These are phyloP conservation scores for Catostylus mosaicus DNA, from an alignment of 30 jellyfish, hydroid and myxozoan genomes.

Conservation along the genomic window DNA sequence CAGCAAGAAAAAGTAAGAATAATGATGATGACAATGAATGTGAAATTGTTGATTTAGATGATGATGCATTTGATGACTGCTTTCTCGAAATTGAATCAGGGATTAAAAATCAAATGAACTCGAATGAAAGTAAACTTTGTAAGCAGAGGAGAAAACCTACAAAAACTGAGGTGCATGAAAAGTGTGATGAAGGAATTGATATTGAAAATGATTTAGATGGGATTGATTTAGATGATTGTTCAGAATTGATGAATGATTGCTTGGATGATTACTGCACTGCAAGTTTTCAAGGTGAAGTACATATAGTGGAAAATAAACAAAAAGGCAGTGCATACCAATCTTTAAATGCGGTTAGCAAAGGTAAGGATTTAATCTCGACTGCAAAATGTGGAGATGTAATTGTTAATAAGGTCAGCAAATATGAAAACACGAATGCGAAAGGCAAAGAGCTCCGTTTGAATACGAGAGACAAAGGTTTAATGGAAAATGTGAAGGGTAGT, in stretches of 20 bases:
- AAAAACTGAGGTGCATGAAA: background rate
- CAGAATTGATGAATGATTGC: slow-evolving; percentile 6
- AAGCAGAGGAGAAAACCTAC: background rate
- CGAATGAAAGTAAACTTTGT: background rate
- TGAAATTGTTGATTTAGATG: background rate
- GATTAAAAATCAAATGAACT: background rate
- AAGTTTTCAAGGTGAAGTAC: no score
- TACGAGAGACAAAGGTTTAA: background rate
- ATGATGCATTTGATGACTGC: no score
- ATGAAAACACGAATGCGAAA: background rate
- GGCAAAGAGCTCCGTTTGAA: background rate
- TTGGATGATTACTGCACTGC: no score
- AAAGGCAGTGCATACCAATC: no score
- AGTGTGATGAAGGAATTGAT: background rate
- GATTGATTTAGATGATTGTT: slow-evolving; percentile 39
- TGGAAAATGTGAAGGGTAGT: no score
- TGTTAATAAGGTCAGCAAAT: background rate
- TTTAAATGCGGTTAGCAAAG: no score
- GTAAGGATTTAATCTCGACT: background rate
- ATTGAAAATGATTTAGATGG: slow-evolving; percentile 30
- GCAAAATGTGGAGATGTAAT: background rate
- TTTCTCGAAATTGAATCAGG: background rate
- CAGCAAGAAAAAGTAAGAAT: no score
- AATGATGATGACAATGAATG: background rate
- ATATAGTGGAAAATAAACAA: no score